A percentile compares a stretch with the other conserved stretches of the same genome.
These are phyloP conservation scores for Bufo gargarizans DNA, from an alignment of 2,113 vertebrate genomes.

Conservation along the genomic window DNA sequence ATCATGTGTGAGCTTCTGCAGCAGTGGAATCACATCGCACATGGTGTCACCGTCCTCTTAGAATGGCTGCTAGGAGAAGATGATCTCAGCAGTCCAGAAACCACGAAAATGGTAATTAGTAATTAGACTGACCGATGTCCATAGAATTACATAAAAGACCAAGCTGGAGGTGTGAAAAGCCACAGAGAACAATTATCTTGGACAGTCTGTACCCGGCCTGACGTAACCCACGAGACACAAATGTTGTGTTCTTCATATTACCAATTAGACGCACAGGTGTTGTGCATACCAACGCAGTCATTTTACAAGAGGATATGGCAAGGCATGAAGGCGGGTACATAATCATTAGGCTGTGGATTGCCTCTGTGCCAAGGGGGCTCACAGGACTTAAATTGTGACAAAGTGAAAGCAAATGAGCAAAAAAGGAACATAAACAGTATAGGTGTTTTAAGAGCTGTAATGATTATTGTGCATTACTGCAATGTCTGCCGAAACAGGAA, in stretches of 20 bases:
- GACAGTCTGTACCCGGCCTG: neutral
- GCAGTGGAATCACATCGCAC: slow-evolving; percentile 73
- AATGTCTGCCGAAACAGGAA: slow-evolving; percentile 48
- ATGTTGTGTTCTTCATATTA: slow-evolving; percentile 15
- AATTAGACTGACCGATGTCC: slow-evolving; percentile 49
- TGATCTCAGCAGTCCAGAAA: slow-evolving; percentile 57
- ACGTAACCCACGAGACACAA: neutral
- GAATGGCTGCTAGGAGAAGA: slow-evolving; percentile 85
- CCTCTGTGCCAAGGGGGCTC: slow-evolving; percentile 3
- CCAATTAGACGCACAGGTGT: slow-evolving; percentile 21
- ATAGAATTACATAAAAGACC: neutral
- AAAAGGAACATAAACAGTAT: slow-evolving; percentile 34
- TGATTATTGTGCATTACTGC: slow-evolving; percentile 40
- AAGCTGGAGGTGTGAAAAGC: neutral
- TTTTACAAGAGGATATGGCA: slow-evolving; percentile 27
- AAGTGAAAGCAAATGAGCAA: slow-evolving; percentile 43
- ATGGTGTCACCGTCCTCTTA: slow-evolving; percentile 73
- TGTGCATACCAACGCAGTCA: slow-evolving; percentile 8
- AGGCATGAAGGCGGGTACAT: neutral
- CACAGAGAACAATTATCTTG: neutral
- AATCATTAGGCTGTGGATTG: neutral
- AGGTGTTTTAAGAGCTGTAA: slow-evolving; percentile 39
- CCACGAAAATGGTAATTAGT: slow-evolving; percentile 70
- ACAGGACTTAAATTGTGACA: neutral
- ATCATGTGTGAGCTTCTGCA: slow-evolving; percentile 82